These are phyloP conservation scores for Epizoanthus scotinus DNA, from an alignment of 92 coral and sea anemone species.

Conservation along the genomic window DNA sequence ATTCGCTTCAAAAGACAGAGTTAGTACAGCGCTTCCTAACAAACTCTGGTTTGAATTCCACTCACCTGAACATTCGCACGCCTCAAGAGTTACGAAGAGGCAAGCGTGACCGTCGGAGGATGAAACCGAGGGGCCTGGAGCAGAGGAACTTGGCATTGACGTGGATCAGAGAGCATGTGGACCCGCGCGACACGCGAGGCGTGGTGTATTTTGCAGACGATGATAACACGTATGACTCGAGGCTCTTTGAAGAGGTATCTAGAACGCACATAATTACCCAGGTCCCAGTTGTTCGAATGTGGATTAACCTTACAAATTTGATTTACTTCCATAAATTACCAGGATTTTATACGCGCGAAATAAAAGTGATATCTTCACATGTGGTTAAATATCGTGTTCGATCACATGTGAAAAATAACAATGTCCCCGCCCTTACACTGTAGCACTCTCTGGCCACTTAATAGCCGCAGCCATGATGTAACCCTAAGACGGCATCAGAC, in stretches of 20 bases:
- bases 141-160: slow-evolving; percentile 79
- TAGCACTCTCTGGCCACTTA: too few species aligned
- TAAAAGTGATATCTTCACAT: too few species aligned
- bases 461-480: too few species aligned
- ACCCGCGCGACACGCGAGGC: slow-evolving; percentile 68
- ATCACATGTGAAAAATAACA: too few species aligned
- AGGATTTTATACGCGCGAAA: too few species aligned
- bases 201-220: slow-evolving; percentile 96
- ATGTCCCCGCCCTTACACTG: too few species aligned
- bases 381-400: too few species aligned
- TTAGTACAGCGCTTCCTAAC: slow-evolving; percentile 55
- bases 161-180: slow-evolving; percentile 71
- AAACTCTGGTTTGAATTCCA: slow-evolving; percentile 61
- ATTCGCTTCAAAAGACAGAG: slow-evolving; percentile 62
- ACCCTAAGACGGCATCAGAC: too few species aligned
- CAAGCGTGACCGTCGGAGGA: slow-evolving; percentile 64
- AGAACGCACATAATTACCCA: not conserved
- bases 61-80: slow-evolving; percentile 82
- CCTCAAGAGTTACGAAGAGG: slow-evolving; percentile 61
- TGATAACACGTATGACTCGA: slow-evolving; percentile 83
- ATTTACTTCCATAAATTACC: too few species aligned
- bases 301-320: too few species aligned
- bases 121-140: slow-evolving; percentile 85
- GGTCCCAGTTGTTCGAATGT: not conserved
- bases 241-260: slow-evolving; percentile 81